phyloP scores from a whole-genome alignment of 23 tunicate species.

The Trididemnum miniatum region DNA sequence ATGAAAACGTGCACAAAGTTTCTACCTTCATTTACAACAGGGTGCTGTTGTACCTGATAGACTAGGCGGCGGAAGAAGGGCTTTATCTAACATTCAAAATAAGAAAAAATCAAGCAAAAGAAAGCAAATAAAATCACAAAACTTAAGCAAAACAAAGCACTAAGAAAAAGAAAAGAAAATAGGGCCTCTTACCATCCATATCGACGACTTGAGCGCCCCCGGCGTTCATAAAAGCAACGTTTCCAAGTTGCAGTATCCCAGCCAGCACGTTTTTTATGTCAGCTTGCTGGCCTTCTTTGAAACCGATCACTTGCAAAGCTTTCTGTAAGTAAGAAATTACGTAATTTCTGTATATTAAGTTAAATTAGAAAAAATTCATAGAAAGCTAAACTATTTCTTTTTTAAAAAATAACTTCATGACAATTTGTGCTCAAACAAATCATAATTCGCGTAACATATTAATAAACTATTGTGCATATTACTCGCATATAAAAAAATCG shows the following conservation, averaged over 20 bases:
- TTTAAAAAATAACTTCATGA: too few species aligned
- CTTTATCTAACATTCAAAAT: conserved; percentile 43
- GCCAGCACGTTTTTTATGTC: conserved; percentile 83
- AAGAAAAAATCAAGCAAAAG: neutral
- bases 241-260: conserved; percentile 90
- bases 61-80: conserved; percentile 46
- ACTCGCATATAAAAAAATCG: neutral
- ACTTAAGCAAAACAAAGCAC: conserved; percentile 1
- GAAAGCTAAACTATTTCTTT: too few species aligned
- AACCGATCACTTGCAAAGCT: conserved; percentile 77
- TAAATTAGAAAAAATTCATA: too few species aligned
- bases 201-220: conserved; percentile 96
- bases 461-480: too few species aligned
- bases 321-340: conserved; percentile 56
- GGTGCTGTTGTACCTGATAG: conserved; percentile 39
- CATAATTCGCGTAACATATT: too few species aligned
- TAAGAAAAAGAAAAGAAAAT: neutral
- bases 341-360: too few species aligned
- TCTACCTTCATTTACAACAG: neutral
- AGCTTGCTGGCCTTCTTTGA: conserved; percentile 78
- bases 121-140: neutral
- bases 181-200: conserved; percentile 67
- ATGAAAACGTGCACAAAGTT: neutral
- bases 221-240: conserved; percentile 77
- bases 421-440: too few species aligned